Percentiles rank a stretch among this genome's conserved stretches.
Evolutionary conservation across 1,140 invertebrate species (phyloP).

Genomic region (Cecropterus lyciades): DNA sequence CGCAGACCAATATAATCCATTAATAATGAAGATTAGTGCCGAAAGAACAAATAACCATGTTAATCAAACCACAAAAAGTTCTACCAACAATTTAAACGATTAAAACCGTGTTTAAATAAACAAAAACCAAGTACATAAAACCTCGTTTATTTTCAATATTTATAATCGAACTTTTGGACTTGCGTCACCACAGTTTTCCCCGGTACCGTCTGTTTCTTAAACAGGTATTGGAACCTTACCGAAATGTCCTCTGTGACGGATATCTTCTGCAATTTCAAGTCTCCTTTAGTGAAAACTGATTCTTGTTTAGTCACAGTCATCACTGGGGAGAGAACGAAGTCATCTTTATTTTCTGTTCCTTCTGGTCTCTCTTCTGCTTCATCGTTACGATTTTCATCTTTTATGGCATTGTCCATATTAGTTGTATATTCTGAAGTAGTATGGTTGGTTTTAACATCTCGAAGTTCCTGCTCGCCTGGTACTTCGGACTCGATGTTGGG

Average conservation of each 20-base stretch:
- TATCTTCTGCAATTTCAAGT: slow-evolving; percentile 64
- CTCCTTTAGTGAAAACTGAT: slow-evolving; percentile 58
- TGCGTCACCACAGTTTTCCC: slow-evolving; percentile 63
- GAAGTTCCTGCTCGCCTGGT: slow-evolving; percentile 53
- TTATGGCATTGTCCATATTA: no score
- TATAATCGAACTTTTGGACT: slow-evolving; percentile 65
- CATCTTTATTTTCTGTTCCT: slow-evolving; percentile 19
- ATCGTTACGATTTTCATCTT: no score
- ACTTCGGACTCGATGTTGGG: slow-evolving; percentile 52
- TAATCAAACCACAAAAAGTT: no score
- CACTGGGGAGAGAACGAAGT: slow-evolving; percentile 56
- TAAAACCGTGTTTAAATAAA: no score
- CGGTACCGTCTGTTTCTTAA: slow-evolving; percentile 61
- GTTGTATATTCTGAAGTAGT: no score
- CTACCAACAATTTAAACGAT: no score
- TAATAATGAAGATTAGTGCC: no score
- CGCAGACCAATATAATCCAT: no score
- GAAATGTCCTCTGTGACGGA: slow-evolving; percentile 66
- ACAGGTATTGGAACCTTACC: slow-evolving; percentile 72
- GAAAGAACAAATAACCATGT: no score
- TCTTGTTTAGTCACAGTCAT: slow-evolving; percentile 67
- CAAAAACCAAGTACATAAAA: no score
- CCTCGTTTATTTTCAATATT: no score
- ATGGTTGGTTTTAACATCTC: slow-evolving; percentile 32
- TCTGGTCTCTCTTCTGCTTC: slow-evolving; percentile 1